Conservation (phyloP, 2,797 vertebrate species). For the Neopelma chrysocephalum region DNA sequence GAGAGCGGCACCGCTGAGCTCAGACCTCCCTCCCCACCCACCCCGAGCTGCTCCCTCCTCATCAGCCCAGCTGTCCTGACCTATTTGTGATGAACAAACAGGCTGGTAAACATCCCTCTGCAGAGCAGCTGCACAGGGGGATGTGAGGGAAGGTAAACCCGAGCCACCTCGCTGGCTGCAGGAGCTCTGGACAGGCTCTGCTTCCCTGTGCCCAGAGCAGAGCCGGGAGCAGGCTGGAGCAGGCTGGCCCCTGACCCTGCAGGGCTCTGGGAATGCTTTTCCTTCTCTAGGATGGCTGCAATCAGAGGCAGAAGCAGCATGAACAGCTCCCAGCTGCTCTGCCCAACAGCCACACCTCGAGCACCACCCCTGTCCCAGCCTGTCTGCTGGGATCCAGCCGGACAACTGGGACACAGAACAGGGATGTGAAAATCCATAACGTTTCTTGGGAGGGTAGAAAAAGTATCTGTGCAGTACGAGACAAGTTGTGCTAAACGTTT, state of each 20-base stretch:
- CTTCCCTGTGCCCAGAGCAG: neutral
- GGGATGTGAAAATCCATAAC: neutral
- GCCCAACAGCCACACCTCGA: rapidly evolving
- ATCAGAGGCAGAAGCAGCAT: neutral
- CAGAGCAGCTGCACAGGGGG: neutral
- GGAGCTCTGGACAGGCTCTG: neutral
- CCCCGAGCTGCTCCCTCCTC: neutral
- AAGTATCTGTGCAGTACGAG: rapidly evolving
- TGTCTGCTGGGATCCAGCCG: neutral
- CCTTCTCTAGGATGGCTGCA: neutral
- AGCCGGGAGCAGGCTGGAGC: neutral
- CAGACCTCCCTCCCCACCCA: neutral
- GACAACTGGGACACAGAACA: rapidly evolving
- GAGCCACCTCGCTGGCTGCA: rapidly evolving
- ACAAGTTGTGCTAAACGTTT: neutral
- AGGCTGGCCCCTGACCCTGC: neutral
- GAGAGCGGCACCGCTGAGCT: rapidly evolving
- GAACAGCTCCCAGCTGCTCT: neutral
- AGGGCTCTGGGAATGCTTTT: neutral
- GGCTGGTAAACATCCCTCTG: neutral
- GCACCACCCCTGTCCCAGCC: neutral
- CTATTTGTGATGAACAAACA: neutral
- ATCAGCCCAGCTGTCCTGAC: neutral
- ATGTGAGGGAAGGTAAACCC: neutral
- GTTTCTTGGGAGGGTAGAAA: neutral